phyloP scores from a whole-genome alignment of 2,797 vertebrate genomes.

The Acanthurus tractus region DNA sequence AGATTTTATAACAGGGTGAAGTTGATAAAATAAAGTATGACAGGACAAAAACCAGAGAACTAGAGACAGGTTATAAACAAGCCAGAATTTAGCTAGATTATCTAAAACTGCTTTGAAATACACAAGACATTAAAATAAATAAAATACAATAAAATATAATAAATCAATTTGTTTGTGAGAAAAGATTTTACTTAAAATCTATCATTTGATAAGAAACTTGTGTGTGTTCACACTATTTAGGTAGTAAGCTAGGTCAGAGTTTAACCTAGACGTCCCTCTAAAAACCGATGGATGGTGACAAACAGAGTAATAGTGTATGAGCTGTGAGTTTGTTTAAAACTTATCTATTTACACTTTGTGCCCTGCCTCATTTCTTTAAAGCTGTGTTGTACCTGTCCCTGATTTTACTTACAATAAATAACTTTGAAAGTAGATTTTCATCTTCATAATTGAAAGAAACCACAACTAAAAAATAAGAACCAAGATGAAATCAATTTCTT shows the following conservation, averaged over 20 bases:
- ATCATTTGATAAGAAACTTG: background rate
- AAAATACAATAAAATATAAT: too few relatives aligned
- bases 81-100: background rate
- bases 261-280: background rate
- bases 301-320: background rate
- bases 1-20: background rate
- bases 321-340: background rate
- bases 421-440: background rate
- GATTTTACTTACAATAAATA: background rate
- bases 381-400: background rate
- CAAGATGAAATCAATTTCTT: background rate
- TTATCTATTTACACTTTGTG: background rate
- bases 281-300: background rate
- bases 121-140: too few relatives aligned
- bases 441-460: background rate
- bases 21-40: background rate
- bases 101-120: background rate
- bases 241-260: background rate
- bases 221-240: background rate
- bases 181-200: background rate
- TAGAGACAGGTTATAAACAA: background rate
- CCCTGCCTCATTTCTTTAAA: background rate
- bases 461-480: background rate
- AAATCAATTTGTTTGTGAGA: background rate
- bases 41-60: background rate